Conservation (phyloP, 2,797 vertebrate genomes). For the Anomalospiza imberbis region DNA sequence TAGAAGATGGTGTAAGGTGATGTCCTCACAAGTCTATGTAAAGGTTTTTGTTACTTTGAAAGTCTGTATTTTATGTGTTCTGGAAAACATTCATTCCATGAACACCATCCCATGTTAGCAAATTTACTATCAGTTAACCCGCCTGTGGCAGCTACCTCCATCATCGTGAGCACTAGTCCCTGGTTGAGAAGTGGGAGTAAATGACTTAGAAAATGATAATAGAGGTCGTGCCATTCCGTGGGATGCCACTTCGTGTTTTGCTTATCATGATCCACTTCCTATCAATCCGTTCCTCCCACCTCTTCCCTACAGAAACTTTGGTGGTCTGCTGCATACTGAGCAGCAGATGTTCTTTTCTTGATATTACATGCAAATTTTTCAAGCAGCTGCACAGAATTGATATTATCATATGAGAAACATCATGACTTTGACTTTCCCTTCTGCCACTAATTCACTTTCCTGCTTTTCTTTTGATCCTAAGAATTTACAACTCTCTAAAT, state of each 20-base stretch:
- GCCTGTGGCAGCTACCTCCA: neutral
- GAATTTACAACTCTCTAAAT: neutral
- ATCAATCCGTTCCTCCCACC: slow-evolving; percentile 19
- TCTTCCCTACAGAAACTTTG: neutral
- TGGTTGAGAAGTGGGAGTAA: neutral
- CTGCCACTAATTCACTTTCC: neutral
- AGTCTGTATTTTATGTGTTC: neutral
- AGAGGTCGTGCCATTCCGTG: slow-evolving; percentile 48
- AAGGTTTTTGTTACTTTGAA: neutral
- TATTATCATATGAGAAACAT: slow-evolving; percentile 31
- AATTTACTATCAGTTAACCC: neutral
- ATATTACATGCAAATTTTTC: slow-evolving; percentile 42
- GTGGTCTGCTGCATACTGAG: slow-evolving; percentile 55
- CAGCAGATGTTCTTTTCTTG: slow-evolving; percentile 59
- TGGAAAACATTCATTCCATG: neutral
- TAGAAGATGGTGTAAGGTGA: neutral
- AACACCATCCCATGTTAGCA: neutral
- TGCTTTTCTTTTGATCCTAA: neutral
- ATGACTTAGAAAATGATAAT: slow-evolving; percentile 26
- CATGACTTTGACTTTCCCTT: slow-evolving; percentile 17
- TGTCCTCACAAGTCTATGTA: neutral
- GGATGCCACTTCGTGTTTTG: slow-evolving; percentile 18
- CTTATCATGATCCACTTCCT: slow-evolving; percentile 17
- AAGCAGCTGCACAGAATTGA: slow-evolving; percentile 38
- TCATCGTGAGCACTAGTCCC: neutral